phyloP scores from a whole-genome alignment of 2,113 vertebrate species.

The Ammodytes dubius region DNA sequence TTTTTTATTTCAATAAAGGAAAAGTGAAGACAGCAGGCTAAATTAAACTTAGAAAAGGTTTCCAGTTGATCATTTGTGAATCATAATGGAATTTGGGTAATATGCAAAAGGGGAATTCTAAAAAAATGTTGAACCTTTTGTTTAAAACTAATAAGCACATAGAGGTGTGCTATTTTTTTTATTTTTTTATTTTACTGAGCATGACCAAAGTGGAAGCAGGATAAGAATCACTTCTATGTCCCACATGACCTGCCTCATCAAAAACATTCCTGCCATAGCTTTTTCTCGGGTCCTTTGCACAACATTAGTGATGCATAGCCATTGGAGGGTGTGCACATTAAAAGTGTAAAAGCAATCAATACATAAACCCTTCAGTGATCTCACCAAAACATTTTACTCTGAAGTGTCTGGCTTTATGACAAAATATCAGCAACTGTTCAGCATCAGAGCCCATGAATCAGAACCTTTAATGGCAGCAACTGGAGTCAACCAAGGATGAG shows the following conservation, averaged over 20 bases:
- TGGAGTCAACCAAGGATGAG: constrained; percentile 38
- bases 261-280: not conserved
- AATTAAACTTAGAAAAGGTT: constrained; percentile 48
- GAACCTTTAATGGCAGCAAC: constrained; percentile 32
- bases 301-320: not conserved
- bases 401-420: constrained; percentile 30
- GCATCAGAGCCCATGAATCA: constrained; percentile 31
- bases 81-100: constrained; percentile 58
- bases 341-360: constrained; percentile 26
- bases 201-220: not conserved
- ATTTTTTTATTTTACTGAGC: not conserved
- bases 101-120: constrained; percentile 51
- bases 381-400: constrained; percentile 27
- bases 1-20: constrained; percentile 51
- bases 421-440: constrained; percentile 33
- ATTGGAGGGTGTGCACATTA: not conserved
- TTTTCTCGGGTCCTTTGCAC: constrained; percentile 4
- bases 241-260: not conserved
- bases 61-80: constrained; percentile 45
- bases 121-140: constrained; percentile 25
- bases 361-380: constrained; percentile 15
- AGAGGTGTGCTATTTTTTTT: not conserved
- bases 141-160: constrained; percentile 36
- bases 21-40: constrained; percentile 45
- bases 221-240: not conserved